Evolutionary conservation across 2,888 invertebrate genomes (phyloP).

Genomic region (Phengaris arion): DNA sequence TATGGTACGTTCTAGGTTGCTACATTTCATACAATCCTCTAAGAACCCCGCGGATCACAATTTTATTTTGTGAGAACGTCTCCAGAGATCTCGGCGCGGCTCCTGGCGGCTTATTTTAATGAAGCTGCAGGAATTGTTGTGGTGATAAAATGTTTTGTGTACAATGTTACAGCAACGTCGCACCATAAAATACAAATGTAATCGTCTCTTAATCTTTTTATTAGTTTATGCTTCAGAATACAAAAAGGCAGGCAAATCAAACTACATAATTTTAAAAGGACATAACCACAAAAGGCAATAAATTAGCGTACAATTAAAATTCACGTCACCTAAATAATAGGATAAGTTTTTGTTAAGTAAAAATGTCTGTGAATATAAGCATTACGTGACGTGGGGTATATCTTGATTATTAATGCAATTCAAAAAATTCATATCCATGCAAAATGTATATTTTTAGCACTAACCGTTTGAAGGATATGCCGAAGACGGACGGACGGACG

Average conservation of each 20-base stretch:
- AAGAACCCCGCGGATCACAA: slow-evolving; percentile 22
- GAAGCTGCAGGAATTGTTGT: slow-evolving; percentile 20
- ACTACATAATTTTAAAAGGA: no score
- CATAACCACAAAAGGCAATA: no score
- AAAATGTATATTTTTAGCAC: no score
- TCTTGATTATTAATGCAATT: no score
- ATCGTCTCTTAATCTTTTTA: slow-evolving; percentile 7
- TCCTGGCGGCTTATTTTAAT: slow-evolving; percentile 26
- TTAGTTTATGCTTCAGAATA: not conserved
- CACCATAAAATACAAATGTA: slow-evolving; percentile 11
- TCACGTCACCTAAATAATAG: no score
- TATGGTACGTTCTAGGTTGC: slow-evolving; percentile 29
- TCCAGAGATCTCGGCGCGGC: slow-evolving; percentile 1
- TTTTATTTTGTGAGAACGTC: slow-evolving; percentile 25
- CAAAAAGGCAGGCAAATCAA: not conserved
- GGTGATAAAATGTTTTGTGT: slow-evolving; percentile 19
- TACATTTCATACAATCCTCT: slow-evolving; percentile 29
- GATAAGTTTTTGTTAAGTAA: no score
- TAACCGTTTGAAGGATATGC: no score
- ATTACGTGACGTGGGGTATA: no score
- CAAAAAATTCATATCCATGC: no score
- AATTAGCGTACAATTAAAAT: no score
- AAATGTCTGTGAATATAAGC: no score
- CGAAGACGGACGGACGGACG: no score
- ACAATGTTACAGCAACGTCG: slow-evolving; percentile 9